Evolutionary conservation across 92 coral and sea anemone species (phyloP).

Genomic region (Pocillopora grandis): DNA sequence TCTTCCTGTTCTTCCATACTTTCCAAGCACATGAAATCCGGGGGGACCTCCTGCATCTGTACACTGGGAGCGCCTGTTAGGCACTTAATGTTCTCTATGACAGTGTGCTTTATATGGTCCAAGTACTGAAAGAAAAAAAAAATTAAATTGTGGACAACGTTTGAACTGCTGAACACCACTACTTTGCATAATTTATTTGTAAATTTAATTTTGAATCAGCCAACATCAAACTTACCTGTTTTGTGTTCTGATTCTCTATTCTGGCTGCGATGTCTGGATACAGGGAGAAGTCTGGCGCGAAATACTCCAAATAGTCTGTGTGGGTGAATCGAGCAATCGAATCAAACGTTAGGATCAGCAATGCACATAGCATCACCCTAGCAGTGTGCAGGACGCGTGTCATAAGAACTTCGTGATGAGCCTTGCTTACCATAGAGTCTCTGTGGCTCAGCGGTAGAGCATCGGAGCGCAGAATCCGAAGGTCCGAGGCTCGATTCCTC

Average conservation of each 20-base stretch:
- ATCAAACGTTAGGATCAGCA: too few relatives aligned
- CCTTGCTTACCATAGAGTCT: too few relatives aligned
- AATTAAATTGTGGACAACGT: neutral
- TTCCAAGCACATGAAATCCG: constrained; percentile 89
- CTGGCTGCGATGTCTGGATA: constrained; percentile 97
- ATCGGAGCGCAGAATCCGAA: too few relatives aligned
- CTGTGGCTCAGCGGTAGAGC: too few relatives aligned
- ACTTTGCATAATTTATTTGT: neutral
- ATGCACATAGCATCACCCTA: too few relatives aligned
- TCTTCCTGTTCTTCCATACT: constrained; percentile 76
- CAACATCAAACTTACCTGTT: constrained; percentile 64
- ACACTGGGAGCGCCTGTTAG: constrained; percentile 95
- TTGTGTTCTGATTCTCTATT: constrained; percentile 91
- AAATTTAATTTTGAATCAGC: too few relatives aligned
- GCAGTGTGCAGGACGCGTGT: too few relatives aligned
- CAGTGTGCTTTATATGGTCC: constrained; percentile 93
- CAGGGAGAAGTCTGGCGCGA: constrained; percentile 96
- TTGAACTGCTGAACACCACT: neutral
- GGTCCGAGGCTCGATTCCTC: too few relatives aligned
- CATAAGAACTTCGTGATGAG: too few relatives aligned
- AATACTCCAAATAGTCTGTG: constrained; percentile 92
- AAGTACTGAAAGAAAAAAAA: constrained; percentile 60
- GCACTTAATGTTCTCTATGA: constrained; percentile 82
- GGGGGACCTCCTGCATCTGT: constrained; percentile 98
- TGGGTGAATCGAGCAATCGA: neutral